Base-by-base conservation (phyloP, 2,888 invertebrate species). In the Plagiodera versicolora region DNA sequence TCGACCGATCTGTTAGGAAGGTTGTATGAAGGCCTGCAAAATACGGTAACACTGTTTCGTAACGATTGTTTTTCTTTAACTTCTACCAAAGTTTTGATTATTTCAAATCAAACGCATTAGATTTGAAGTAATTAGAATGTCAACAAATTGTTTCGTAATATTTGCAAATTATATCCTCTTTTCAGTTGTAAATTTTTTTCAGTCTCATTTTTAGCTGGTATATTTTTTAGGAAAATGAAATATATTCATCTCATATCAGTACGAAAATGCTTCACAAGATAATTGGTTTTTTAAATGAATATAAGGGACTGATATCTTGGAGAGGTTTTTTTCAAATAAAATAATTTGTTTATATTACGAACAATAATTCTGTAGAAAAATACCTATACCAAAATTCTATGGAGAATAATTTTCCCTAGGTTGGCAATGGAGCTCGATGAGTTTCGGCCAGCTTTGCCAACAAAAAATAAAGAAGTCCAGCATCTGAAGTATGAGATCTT, bases 391-490 rank as follows among this genome's bases (percentile, higher is more conserved):
- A 60, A 49, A 57, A 63, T 63, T 61, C 54, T 63, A 60, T 49
- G 63, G 64, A 61, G 59, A 56, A 61, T 58, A 47, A 66, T 67
- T 67, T 68, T 66, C 65, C 63, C 47, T 67, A 69, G 67, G 67
- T 68, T 68, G 69, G 67, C 69, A 67, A 63, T 66, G 62, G 59
- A 57, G 63, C 65, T 64, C 48, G 19, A 51, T 47, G 49, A 53
- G 64, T 57, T 62, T 62, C 51, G 54, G 48, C 54, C 61, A 61
- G 59, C 54, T 60, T 56, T 58, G 66, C 64, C 66, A 64, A 62
- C 64, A 66, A 53, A 44, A 39, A 35, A 44, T 16, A 24, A 28
- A 39, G 39, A 39, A 39, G 39, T 6, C 39, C n/a, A 39, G n/a
- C n/a, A 39, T 39, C 4, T 10, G 39, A 39, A 39, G 14, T 14